A percentile compares a stretch with the other conserved stretches of the same genome.
Evolutionary conservation across 2,797 vertebrate genomes (phyloP).

Genomic region (Sphenopsis melanotis): DNA sequence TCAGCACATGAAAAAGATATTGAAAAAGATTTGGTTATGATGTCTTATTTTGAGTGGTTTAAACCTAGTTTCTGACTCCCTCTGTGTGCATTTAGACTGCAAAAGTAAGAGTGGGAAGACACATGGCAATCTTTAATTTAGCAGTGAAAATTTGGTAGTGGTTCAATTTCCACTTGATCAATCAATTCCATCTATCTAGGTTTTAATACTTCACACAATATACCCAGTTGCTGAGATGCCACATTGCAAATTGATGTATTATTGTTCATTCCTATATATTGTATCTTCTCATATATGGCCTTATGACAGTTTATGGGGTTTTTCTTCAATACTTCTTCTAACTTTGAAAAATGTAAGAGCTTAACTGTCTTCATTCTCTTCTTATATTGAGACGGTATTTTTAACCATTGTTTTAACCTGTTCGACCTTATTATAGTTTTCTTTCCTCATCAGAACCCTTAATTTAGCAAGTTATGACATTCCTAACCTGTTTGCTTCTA

Average conservation of each 20-base stretch:
- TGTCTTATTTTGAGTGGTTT: neutral
- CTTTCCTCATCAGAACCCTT: neutral
- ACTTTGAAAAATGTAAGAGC: neutral
- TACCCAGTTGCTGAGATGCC: neutral
- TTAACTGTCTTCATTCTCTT: neutral
- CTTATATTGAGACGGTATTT: neutral
- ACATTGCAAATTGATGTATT: neutral
- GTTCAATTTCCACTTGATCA: neutral
- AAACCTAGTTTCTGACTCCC: neutral
- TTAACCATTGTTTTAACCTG: neutral
- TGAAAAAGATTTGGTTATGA: neutral
- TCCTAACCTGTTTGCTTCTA: neutral
- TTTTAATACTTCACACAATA: neutral
- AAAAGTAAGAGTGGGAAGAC: neutral
- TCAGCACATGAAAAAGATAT: neutral
- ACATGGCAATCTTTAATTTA: neutral
- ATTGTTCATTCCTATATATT: neutral
- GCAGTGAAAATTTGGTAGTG: neutral
- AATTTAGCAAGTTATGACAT: neutral
- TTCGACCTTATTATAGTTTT: neutral
- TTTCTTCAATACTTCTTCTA: neutral
- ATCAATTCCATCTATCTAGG: neutral
- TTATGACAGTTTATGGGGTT: neutral
- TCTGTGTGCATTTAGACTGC: neutral
- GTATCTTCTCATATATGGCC: neutral